Percentiles rank a stretch among this genome's conserved stretches.
phyloP scores from a whole-genome alignment of 1,140 invertebrate species.

The Brevipalpus yothersi region DNA sequence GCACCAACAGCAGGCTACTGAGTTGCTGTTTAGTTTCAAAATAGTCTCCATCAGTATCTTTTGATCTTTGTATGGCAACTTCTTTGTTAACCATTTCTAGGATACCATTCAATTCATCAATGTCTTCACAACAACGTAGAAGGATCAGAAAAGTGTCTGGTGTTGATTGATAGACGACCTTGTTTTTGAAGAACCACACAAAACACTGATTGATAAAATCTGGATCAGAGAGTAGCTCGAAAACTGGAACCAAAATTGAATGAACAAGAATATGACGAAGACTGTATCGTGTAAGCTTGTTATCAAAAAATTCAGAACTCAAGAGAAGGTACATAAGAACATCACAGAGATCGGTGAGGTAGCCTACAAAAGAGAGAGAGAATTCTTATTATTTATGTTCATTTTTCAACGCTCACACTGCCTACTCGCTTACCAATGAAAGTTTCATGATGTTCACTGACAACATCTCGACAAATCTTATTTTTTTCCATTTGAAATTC shows the following conservation, averaged over 20 bases:
- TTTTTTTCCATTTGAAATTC: constrained; percentile 56
- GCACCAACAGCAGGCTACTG: constrained; percentile 57
- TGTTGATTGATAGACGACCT: neutral
- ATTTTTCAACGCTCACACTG: neutral
- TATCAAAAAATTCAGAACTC: constrained; percentile 60
- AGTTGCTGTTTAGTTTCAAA: constrained; percentile 58
- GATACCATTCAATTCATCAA: constrained; percentile 53
- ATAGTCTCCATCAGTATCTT: constrained; percentile 57
- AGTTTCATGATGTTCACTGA: constrained; percentile 12
- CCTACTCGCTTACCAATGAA: constrained; percentile 21
- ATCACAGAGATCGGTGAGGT: constrained; percentile 56
- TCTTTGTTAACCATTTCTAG: constrained; percentile 49
- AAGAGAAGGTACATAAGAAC: constrained; percentile 55
- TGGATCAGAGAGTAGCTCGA: constrained; percentile 62
- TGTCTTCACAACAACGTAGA: constrained; percentile 43
- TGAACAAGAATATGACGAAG: constrained; percentile 54
- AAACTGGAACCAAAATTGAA: constrained; percentile 45
- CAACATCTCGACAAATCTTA: constrained; percentile 27
- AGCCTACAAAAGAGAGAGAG: constrained; percentile 24
- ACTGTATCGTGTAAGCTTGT: constrained; percentile 37
- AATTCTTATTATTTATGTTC: neutral
- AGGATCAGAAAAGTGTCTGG: constrained; percentile 51
- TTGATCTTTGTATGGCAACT: constrained; percentile 45
- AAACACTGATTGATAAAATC: constrained; percentile 81
- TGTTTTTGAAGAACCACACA: constrained; percentile 35